These are phyloP conservation scores for Pemphigus obesinymphae DNA, from an alignment of 1,140 invertebrate species.

Conservation along the genomic window DNA sequence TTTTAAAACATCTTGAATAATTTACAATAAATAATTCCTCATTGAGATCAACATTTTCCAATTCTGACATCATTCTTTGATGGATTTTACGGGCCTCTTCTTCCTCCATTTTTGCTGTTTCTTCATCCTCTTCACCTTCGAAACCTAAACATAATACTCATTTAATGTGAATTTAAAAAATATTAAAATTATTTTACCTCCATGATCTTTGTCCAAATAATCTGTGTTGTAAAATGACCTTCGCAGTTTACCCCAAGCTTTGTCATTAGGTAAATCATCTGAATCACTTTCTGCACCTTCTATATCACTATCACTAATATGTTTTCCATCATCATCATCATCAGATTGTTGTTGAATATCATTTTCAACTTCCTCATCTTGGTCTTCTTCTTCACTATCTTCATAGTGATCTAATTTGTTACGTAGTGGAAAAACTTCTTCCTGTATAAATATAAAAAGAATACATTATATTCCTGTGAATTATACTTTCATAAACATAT, in stretches of 20 bases:
- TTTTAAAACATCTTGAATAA: not conserved
- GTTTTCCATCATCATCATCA: constrained; percentile 51
- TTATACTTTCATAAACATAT: too few relatives aligned
- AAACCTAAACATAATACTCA: constrained; percentile 52
- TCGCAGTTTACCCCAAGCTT: constrained; percentile 81
- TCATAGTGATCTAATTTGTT: constrained; percentile 42
- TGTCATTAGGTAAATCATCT: constrained; percentile 66
- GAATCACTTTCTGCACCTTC: constrained; percentile 59
- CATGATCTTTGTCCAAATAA: constrained; percentile 82
- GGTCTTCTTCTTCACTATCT: constrained; percentile 53
- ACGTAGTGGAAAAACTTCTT: constrained; percentile 60
- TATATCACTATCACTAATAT: constrained; percentile 57
- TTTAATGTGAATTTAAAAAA: not conserved
- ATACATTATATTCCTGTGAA: too few relatives aligned
- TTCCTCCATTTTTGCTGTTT: constrained; percentile 74
- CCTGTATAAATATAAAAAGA: constrained; percentile 47
- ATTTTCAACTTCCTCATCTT: constrained; percentile 53
- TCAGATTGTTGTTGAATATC: constrained; percentile 51
- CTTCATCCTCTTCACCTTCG: constrained; percentile 65
- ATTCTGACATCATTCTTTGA: constrained; percentile 66
- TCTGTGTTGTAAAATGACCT: constrained; percentile 77
- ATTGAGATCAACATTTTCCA: constrained; percentile 76
- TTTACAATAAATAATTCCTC: constrained; percentile 32
- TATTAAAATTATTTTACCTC: constrained; percentile 51
- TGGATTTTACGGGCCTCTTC: constrained; percentile 79